Percentiles rank a stretch among this genome's conserved stretches.
Conservation (phyloP, 2,113 vertebrate species). For the Helogale parvula region DNA sequence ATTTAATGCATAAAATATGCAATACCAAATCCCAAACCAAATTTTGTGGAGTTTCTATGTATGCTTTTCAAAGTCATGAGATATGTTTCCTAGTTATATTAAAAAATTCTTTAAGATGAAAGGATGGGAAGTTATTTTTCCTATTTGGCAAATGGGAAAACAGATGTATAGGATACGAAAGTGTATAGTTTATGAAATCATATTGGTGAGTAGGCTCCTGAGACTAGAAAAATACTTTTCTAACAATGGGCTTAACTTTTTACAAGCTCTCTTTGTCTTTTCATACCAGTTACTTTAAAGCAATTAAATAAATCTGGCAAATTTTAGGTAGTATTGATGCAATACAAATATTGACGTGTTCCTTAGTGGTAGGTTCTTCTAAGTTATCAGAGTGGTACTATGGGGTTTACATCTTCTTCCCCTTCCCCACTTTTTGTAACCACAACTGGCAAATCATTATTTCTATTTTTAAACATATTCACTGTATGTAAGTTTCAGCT, state of each 20-base stretch:
- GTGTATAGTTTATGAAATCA: neutral
- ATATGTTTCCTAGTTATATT: neutral
- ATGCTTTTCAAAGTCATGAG: neutral
- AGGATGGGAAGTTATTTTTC: neutral
- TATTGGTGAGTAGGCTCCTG: neutral
- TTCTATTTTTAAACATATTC: slow-evolving; percentile 1
- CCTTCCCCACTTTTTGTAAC: neutral
- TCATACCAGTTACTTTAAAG: neutral
- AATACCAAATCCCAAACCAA: neutral
- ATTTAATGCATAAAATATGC: neutral
- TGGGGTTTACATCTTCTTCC: neutral
- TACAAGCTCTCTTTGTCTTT: neutral
- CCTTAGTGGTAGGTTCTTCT: neutral
- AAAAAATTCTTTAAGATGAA: neutral
- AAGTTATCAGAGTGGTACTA: neutral
- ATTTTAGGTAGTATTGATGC: neutral
- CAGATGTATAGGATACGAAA: neutral
- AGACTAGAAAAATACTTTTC: neutral
- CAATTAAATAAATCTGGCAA: neutral
- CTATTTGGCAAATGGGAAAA: neutral
- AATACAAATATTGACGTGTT: neutral
- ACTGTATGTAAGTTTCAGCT: neutral
- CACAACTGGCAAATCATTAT: neutral
- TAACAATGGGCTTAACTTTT: neutral
- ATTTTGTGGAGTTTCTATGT: neutral